Conservation (phyloP, 2,888 invertebrate genomes). For the Eristalis pertinax region DNA sequence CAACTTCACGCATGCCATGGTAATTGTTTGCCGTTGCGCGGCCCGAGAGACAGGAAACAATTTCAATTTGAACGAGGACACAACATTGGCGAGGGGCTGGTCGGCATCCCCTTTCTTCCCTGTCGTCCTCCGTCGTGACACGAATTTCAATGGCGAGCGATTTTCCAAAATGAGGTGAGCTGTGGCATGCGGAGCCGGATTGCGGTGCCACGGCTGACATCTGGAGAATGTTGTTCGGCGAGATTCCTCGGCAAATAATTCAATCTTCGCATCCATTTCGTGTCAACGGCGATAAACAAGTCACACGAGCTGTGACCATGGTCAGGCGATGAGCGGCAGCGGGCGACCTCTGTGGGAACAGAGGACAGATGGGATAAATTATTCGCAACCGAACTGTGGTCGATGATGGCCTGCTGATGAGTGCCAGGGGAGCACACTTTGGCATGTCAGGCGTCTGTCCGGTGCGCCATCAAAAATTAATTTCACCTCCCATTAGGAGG, state of each 20-base stretch:
- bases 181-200: too few relatives aligned
- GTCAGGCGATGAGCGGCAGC: not conserved
- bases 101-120: not conserved
- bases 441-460: not conserved
- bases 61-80: conserved; percentile 70
- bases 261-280: conserved; percentile 69
- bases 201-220: conserved; percentile 24
- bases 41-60: conserved; percentile 59
- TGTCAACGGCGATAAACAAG: conserved; percentile 71
- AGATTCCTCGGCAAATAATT: conserved; percentile 69
- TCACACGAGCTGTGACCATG: conserved; percentile 37
- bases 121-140: conserved; percentile 51
- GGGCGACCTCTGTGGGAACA: conserved; percentile 50
- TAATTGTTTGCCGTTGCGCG: conserved; percentile 61
- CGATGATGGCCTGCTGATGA: not conserved
- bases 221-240: conserved; percentile 53
- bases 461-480: not conserved
- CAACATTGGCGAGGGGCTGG: conserved; percentile 25
- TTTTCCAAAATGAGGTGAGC: conserved; percentile 47
- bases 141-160: conserved; percentile 46
- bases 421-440: not conserved
- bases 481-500: not conserved
- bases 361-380: conserved; percentile 66
- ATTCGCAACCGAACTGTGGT: conserved; percentile 49
- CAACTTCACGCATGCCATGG: conserved; percentile 71